A percentile compares a stretch with the other conserved stretches of the same genome.
These are phyloP conservation scores for Aplysina aerophoba DNA, from an alignment of 37 sponge, comb jelly and placozoan genomes.

Conservation along the genomic window DNA sequence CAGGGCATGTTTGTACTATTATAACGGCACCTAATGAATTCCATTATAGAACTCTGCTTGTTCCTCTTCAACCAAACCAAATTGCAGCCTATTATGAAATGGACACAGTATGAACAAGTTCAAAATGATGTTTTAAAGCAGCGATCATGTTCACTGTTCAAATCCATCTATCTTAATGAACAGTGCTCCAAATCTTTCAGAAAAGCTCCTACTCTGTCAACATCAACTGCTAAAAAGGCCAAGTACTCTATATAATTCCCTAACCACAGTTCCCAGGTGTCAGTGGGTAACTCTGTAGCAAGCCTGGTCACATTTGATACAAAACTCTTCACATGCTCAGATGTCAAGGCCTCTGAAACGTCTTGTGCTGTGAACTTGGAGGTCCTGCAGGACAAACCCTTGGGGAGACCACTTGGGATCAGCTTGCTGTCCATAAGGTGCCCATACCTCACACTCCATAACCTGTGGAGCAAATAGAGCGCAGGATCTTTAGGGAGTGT, in stretches of 20 bases:
- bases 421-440: constrained; percentile 43
- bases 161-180: too few species aligned
- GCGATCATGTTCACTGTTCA: too few species aligned
- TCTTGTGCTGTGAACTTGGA: neutral
- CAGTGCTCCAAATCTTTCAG: constrained; percentile 64
- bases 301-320: constrained; percentile 30
- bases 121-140: too few species aligned
- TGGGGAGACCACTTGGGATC: neutral
- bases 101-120: too few species aligned
- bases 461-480: constrained; percentile 54
- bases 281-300: constrained; percentile 53
- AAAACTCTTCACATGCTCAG: neutral
- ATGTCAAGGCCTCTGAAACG: neutral
- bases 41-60: too few species aligned
- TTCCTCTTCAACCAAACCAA: too few species aligned
- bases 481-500: too few species aligned
- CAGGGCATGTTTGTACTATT: too few species aligned
- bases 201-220: constrained; percentile 69
- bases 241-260: constrained; percentile 86
- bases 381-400: neutral
- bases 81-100: too few species aligned
- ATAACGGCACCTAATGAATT: too few species aligned
- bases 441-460: constrained; percentile 62
- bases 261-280: constrained; percentile 81
- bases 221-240: constrained; percentile 53